A percentile compares a stretch with the other conserved stretches of the same genome.
These are phyloP conservation scores for Bubo blakistoni DNA, from an alignment of 2,113 vertebrate species.

Conservation along the genomic window DNA sequence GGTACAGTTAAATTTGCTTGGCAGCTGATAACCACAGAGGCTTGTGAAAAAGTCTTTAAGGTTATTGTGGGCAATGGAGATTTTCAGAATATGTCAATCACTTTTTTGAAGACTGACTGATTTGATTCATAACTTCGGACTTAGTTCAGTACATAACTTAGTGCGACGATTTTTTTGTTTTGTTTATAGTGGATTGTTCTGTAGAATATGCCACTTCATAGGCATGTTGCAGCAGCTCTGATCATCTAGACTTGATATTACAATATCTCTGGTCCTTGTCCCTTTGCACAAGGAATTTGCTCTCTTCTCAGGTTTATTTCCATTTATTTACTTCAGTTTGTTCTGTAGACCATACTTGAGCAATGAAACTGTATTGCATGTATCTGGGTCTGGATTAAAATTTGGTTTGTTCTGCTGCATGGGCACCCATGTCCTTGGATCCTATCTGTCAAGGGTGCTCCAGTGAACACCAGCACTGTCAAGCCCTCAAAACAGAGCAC, in stretches of 20 bases:
- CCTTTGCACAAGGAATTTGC: background rate
- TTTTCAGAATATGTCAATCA: background rate
- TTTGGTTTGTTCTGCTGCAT: background rate
- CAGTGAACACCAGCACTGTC: background rate
- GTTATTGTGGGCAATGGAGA: background rate
- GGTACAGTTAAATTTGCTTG: background rate
- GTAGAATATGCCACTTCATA: background rate
- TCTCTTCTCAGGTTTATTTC: background rate
- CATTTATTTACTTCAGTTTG: background rate
- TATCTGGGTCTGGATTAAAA: background rate
- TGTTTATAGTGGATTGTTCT: background rate
- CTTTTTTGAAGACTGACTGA: background rate
- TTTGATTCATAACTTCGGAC: background rate
- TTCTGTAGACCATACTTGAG: background rate
- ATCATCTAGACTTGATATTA: background rate
- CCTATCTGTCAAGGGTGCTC: background rate
- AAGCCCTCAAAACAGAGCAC: background rate
- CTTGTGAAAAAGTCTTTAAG: background rate
- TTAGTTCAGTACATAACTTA: background rate
- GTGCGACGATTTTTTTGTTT: background rate
- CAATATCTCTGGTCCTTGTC: background rate
- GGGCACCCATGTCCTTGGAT: background rate
- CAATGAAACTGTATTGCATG: background rate
- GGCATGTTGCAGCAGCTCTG: background rate
- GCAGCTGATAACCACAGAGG: background rate